These are phyloP conservation scores for Drosophila pseudoobscura DNA, from an alignment of 1,140 invertebrate genomes.

Conservation along the genomic window DNA sequence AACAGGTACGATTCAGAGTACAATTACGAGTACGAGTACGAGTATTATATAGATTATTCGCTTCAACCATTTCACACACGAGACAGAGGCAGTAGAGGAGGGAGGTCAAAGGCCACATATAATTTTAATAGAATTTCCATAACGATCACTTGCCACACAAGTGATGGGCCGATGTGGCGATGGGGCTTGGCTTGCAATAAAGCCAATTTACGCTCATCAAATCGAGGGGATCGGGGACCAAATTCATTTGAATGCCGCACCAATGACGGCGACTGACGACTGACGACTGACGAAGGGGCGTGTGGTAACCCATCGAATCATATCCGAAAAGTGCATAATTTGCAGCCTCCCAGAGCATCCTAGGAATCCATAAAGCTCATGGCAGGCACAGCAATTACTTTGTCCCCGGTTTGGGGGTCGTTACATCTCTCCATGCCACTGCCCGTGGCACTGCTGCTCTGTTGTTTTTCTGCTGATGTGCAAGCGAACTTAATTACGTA, in stretches of 20 bases:
- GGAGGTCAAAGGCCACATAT: constrained; percentile 15
- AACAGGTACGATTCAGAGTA: neutral
- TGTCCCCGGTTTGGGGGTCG: constrained; percentile 24
- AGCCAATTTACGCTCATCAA: constrained; percentile 18
- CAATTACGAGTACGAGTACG: no score
- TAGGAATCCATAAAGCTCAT: constrained; percentile 26
- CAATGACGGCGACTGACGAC: no score
- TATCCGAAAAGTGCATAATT: constrained; percentile 29
- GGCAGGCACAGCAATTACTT: constrained; percentile 37
- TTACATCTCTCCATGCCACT: neutral
- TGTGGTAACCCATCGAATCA: constrained; percentile 14
- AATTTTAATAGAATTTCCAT: constrained; percentile 58
- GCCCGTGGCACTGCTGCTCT: constrained; percentile 20
- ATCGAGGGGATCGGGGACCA: neutral
- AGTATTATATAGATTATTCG: neutral
- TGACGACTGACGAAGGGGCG: no score
- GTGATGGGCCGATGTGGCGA: constrained; percentile 5
- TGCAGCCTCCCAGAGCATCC: neutral
- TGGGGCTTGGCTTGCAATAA: constrained; percentile 3
- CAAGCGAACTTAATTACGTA: constrained; percentile 78
- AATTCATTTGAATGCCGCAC: constrained; percentile 15
- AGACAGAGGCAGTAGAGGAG: neutral
- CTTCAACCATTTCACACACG: no score
- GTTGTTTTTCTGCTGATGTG: constrained; percentile 68
- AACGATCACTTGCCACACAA: constrained; percentile 37